Evolutionary conservation across 30 jellyfish, hydroid and myxozoan genomes (phyloP), one percentile per base, ranked within the genome.

Genomic region (Morbakka virulenta): DNA sequence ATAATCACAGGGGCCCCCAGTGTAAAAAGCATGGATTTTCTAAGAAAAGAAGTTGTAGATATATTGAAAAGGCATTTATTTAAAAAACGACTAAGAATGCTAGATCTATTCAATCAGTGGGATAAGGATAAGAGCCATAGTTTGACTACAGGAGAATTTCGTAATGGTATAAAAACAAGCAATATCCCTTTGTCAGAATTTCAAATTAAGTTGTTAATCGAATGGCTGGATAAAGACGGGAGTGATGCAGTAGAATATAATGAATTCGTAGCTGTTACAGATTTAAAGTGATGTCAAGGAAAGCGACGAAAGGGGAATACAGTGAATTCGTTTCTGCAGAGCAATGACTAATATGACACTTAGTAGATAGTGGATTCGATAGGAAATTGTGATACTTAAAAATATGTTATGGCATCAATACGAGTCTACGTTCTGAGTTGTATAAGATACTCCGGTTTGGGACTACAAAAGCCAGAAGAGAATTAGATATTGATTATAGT

Each of bases 51-150:
- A 64, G 65, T 86, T 41, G 84, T 86, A 76, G 81, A 77, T 48
- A 86, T 86, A 0, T 64, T 86, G n/a, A 47, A 69, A 47, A 71
- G 83, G 11, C 79, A 86, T 48, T 72, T 86, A 23, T 75, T 81
- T 69, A 79, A 86, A 35, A 69, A 79, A 34, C 82, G 96, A 62
- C 69, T 86, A 63, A 83, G 96, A 72, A 86, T 86, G 96, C 91
- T 86, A 32, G 96, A 86, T 52, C 51, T 86, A 73, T 86, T 86
- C 87, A 86, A 86, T 74, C 96, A 79, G 27, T 86, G 96, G 96
- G 96, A 86, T 50, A 86, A 86, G 35, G 96, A 86, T 70, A 86
- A 86, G 62, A 86, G 96, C 57, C 35, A 65, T 68, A 84, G 87
- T 51, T 74, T 84, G 67, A 84, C 95, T 4, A 50, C 85, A 26